These are phyloP conservation scores for Percina caprodes DNA, from an alignment of 2,113 vertebrate species.

Conservation along the genomic window DNA sequence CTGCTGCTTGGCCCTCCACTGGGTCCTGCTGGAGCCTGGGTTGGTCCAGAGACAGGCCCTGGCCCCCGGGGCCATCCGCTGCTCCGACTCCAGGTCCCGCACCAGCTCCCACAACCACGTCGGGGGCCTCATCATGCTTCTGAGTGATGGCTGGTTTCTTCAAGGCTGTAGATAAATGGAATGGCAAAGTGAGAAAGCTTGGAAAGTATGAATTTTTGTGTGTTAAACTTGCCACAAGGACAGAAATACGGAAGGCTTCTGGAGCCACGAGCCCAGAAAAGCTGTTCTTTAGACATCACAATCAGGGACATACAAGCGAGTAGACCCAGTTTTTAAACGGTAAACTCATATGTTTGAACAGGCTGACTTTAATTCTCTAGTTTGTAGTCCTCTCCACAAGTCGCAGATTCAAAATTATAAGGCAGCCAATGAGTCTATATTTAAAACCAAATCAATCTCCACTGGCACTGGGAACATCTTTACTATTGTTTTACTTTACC, in stretches of 20 bases:
- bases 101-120: slow-evolving; percentile 53
- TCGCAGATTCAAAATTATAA: not conserved
- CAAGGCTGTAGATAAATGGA: slow-evolving; percentile 66
- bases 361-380: not conserved
- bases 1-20: slow-evolving; percentile 48
- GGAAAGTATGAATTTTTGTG: not conserved
- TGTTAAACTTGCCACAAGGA: not conserved
- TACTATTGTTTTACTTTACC: not conserved
- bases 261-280: not conserved
- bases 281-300: not conserved
- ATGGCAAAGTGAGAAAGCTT: not conserved
- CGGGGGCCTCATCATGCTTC: slow-evolving; percentile 70
- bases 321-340: not conserved
- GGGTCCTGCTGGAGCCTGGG: slow-evolving; percentile 77
- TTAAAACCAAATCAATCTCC: not conserved
- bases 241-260: not conserved
- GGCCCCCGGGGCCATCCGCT: slow-evolving; percentile 69
- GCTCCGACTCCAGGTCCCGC: slow-evolving; percentile 67
- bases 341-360: not conserved
- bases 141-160: slow-evolving; percentile 85
- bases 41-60: slow-evolving; percentile 73
- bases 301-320: not conserved
- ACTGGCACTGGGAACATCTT: not conserved
- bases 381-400: not conserved
- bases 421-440: not conserved